phyloP scores from a whole-genome alignment of 2,797 vertebrate species.

The Protosalanx chinensis region DNA sequence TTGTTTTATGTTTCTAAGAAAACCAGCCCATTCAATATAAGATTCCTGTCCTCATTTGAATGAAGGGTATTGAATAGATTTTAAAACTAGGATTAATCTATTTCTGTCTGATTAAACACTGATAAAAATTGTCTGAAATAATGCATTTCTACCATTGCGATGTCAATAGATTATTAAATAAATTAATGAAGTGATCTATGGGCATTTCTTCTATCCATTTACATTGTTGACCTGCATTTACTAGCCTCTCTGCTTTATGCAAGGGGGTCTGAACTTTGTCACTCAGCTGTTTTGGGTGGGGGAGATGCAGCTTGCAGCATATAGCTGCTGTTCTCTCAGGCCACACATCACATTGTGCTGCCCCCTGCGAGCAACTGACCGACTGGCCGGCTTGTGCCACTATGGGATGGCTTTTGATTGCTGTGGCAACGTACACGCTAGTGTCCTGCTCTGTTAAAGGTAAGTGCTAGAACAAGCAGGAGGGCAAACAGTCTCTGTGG shows the following conservation, averaged over 20 bases:
- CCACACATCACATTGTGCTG: slow-evolving; percentile 29
- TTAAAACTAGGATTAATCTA: too few species aligned
- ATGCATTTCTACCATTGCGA: slow-evolving; percentile 52
- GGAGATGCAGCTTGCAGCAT: slow-evolving; percentile 42
- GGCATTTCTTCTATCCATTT: slow-evolving; percentile 37
- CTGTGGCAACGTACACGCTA: slow-evolving; percentile 70
- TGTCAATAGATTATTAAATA: slow-evolving; percentile 51
- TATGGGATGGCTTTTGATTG: slow-evolving; percentile 74
- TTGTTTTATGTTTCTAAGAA: too few species aligned
- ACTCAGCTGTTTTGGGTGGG: slow-evolving; percentile 48
- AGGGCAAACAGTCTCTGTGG: slow-evolving; percentile 28
- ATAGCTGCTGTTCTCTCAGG: slow-evolving; percentile 50
- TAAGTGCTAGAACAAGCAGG: slow-evolving; percentile 72
- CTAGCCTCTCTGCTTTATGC: slow-evolving; percentile 33
- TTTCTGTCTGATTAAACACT: slow-evolving; percentile 35
- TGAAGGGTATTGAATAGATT: too few species aligned
- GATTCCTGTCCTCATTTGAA: too few species aligned
- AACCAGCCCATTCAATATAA: too few species aligned
- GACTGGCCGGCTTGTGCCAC: slow-evolving; percentile 50
- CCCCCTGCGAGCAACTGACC: slow-evolving; percentile 41
- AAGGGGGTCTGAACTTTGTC: slow-evolving; percentile 50
- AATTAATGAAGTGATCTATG: slow-evolving; percentile 59
- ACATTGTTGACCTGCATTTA: slow-evolving; percentile 6
- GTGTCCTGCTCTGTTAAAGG: slow-evolving; percentile 68
- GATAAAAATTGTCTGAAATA: slow-evolving; percentile 25